Evolutionary conservation across 2,797 vertebrate genomes (phyloP), one percentile per base, ranked within the genome.

Genomic region (Galago senegalensis): DNA sequence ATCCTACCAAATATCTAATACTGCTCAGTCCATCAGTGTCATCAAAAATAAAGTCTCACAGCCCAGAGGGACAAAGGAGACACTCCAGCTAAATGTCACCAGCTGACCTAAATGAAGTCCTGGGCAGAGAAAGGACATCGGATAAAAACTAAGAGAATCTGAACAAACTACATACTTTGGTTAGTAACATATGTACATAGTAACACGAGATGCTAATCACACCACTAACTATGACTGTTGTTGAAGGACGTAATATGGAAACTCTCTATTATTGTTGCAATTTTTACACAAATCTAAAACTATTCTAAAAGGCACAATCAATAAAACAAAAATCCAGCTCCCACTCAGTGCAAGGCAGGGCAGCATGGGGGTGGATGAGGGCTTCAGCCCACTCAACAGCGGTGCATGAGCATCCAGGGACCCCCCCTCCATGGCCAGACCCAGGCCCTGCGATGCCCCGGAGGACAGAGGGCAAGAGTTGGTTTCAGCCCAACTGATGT

Each of bases 311-410:
- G 21, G 16, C 3, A 20, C 0, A 2, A 56, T 23, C 27, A 56
- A 14, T 81, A 80, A 37, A 81, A 16, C 70, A 67, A 67, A 81
- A 63, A 27, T 8, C 17, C 61, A 34, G 8, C n/a, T 2, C 69
- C 3, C 2, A 0, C 40, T 18, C 40, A 2, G 53, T 4, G 49
- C 21, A 2, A 7, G 27, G 25, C 2, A 0, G 27, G 8, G 31
- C 16, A n/a, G 31, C 14, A 31, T 1, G 7, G 3, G 43, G 43
- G 20, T 2, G 0, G 49, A 14, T 4, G 0, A 0, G 31, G 9
- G n/a, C 11, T 14, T 13, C 6, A 34, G 70, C 61, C 17, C 56
- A 9, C 67, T 31, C 13, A 25, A 20, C 25, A 4, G 69, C 23
- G 25, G 14, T 3, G 29, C 56, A 21, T 2, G 18, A 23, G 25